These are phyloP conservation scores for Meloidogyne chitwoodi DNA, from an alignment of 1,140 invertebrate genomes.

Conservation along the genomic window DNA sequence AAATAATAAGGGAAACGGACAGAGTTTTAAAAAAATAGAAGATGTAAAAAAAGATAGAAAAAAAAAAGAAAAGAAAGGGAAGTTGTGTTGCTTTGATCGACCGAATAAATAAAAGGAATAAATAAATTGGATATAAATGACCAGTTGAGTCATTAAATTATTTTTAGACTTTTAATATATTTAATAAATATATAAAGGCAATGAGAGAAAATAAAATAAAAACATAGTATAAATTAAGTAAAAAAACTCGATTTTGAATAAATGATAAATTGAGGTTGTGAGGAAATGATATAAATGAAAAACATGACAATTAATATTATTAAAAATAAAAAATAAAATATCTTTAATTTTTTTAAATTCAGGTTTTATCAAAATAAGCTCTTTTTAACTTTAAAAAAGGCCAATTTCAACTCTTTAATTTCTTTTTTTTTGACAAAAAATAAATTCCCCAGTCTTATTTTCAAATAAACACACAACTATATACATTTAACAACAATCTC, in stretches of 20 bases:
- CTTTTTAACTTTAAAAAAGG: not conserved
- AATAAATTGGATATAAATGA: not conserved
- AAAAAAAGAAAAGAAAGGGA: not conserved
- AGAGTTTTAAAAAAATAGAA: not conserved
- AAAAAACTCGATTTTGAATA: too few relatives aligned
- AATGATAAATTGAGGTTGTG: too few relatives aligned
- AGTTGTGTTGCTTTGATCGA: not conserved
- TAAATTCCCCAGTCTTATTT: not conserved
- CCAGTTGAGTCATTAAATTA: not conserved
- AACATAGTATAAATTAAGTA: too few relatives aligned
- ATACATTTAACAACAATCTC: not conserved
- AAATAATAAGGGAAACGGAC: not conserved
- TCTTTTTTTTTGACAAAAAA: not conserved
- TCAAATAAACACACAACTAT: not conserved
- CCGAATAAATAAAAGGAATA: not conserved
- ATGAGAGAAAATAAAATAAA: too few relatives aligned
- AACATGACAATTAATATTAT: too few relatives aligned
- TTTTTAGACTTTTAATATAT: not conserved
- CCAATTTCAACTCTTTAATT: not conserved
- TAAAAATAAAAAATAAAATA: too few relatives aligned
- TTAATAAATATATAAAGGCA: not conserved
- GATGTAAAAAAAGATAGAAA: too few relatives aligned
- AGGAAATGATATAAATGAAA: too few relatives aligned
- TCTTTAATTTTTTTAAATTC: too few relatives aligned
- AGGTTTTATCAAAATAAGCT: not conserved